Evolutionary conservation across 2,113 vertebrate genomes (phyloP).

Genomic region (Chaenogobius annularis): DNA sequence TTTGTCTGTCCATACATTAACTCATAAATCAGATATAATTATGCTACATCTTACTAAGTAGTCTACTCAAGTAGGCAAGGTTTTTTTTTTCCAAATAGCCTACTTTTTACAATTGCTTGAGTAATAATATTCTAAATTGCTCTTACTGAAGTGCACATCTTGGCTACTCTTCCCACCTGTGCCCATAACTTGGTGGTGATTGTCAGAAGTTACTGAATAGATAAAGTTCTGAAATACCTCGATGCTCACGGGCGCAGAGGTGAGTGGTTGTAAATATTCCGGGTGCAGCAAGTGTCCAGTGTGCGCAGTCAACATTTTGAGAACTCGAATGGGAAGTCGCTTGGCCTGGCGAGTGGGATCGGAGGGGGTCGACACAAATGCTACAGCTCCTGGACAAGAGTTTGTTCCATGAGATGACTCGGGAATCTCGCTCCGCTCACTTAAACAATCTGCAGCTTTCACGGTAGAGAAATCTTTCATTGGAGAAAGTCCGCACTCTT

Average conservation of each 20-base stretch:
- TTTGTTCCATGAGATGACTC: conserved; percentile 27
- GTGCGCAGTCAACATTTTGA: conserved; percentile 93
- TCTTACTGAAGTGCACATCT: no score
- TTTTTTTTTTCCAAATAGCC: no score
- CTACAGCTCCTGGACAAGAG: conserved; percentile 64
- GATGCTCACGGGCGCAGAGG: conserved; percentile 90
- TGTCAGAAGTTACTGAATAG: neutral
- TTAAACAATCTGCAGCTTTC: conserved; percentile 72
- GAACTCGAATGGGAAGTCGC: conserved; percentile 84
- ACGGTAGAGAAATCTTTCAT: conserved; percentile 84
- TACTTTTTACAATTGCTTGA: no score
- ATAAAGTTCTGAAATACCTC: conserved; percentile 78
- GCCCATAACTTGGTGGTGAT: neutral
- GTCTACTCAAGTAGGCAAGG: no score
- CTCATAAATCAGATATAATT: no score
- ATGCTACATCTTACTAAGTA: no score
- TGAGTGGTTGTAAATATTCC: conserved; percentile 92
- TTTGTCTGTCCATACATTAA: no score
- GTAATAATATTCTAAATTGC: no score
- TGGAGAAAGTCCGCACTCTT: conserved; percentile 69
- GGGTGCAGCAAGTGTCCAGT: conserved; percentile 90
- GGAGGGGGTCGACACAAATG: conserved; percentile 77
- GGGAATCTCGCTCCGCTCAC: conserved; percentile 50
- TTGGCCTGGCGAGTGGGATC: conserved; percentile 87
- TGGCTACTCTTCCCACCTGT: no score